Evolutionary conservation across 64 coral and sea anemone species (phyloP), one percentile per base, ranked within the genome.

Genomic region (Anthopleura sola): DNA sequence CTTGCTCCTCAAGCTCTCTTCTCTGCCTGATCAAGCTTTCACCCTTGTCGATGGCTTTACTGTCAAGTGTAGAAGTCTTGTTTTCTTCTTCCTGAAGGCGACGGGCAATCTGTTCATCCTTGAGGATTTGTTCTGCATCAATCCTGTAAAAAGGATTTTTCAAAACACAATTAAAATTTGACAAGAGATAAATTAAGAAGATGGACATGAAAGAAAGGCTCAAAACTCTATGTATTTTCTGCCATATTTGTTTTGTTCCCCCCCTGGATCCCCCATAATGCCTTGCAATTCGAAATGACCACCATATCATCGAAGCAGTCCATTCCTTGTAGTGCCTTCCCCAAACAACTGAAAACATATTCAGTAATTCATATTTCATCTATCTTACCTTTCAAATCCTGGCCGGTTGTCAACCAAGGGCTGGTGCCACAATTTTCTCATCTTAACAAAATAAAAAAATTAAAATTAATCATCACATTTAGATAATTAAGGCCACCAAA

Each of bases 11-110:
- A 5, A 83, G 49, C 32, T 83, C 49, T 83, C 55, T 53, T 60
- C 82, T 37, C n/a, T 53, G 82, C 37, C 76, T 79, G 76, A 79
- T 28, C 47, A 79, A 79, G 44, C n/a, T 71, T 38, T 87, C 86
- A 38, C 32, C 71, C 39, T 68, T 83, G 75, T 86, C 89, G 49
- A 71, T 78, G 37, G 49, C 51, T 21, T 54, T 85, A 9, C 21
- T 36, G 26, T 91, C 89, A 17, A 77, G 53, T 5, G 83, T 11
- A 13, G 53, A 75, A 10, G 78, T 28, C 10, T 81, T 84, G 6
- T 91, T 47, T 10, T 78, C 36, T 51, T 75, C 58, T n/a, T 91
- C 89, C 47, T 91, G 89, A 46, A 91, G 89, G 46, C 34, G 71
- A 23, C 82, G 89, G 49, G 89, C 89, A 37, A 51, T 78, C 46